phyloP scores from a whole-genome alignment of 2,113 vertebrate genomes.

The Australoheros scitulus region DNA sequence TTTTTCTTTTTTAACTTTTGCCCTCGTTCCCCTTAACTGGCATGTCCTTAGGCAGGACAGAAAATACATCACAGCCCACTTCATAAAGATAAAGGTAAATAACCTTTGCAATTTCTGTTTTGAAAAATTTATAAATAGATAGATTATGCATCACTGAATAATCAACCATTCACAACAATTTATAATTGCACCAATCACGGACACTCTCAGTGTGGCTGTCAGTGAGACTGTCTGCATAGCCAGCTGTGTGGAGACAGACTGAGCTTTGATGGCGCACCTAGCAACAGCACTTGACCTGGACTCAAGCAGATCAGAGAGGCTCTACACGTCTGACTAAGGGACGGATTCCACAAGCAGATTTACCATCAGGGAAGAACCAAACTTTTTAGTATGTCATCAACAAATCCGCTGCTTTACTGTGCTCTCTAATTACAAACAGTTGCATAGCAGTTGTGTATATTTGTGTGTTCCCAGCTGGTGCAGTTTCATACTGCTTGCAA shows the following conservation, averaged over 20 bases:
- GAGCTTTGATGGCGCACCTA: constrained; percentile 29
- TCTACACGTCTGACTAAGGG: constrained; percentile 1
- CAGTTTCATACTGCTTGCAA: background rate
- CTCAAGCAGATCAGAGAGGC: constrained; percentile 46
- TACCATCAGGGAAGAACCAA: background rate
- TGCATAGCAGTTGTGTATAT: background rate
- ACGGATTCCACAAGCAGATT: constrained; percentile 1
- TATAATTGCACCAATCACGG: background rate
- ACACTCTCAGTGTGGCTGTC: background rate
- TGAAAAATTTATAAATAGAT: background rate
- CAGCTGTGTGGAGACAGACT: constrained; percentile 19
- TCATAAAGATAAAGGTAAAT: background rate
- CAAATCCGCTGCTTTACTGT: background rate
- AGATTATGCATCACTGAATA: background rate
- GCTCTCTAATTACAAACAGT: background rate
- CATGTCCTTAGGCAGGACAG: background rate
- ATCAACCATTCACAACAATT: background rate
- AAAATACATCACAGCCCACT: background rate
- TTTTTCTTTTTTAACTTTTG: background rate
- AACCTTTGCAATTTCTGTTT: background rate
- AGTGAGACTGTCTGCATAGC: background rate
- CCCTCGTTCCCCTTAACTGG: background rate
- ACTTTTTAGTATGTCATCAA: background rate
- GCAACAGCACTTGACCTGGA: constrained; percentile 57
- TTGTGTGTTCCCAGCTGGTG: background rate